Evolutionary conservation across 2,113 vertebrate genomes (phyloP).

Genomic region (Hypocryptadius cinnamomeus): DNA sequence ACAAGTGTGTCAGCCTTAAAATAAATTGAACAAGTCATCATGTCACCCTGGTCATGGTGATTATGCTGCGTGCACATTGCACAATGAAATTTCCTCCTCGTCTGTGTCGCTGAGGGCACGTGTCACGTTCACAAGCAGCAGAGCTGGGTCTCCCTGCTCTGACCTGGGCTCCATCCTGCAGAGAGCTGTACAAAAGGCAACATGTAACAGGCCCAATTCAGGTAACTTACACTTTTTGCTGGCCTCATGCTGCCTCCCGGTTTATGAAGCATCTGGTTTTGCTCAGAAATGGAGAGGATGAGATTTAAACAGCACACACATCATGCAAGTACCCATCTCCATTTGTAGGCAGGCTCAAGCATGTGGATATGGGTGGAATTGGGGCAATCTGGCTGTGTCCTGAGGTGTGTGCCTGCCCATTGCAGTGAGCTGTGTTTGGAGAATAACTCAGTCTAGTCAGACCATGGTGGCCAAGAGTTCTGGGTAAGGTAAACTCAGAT

Average conservation of each 20-base stretch:
- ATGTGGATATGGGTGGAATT: background rate
- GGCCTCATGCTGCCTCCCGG: background rate
- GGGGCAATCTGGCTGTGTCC: background rate
- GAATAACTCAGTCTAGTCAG: background rate
- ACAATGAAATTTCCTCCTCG: background rate
- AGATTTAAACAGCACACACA: background rate
- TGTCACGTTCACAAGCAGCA: background rate
- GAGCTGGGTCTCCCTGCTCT: background rate
- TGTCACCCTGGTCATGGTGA: background rate
- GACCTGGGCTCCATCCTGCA: background rate
- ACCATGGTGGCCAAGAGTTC: background rate
- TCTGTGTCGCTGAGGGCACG: background rate
- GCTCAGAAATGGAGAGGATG: background rate
- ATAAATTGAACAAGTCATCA: background rate
- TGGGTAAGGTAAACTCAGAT: background rate
- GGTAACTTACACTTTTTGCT: background rate
- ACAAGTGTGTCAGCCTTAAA: background rate
- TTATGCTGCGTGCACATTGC: background rate
- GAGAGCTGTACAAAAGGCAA: background rate
- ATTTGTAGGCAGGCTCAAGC: background rate
- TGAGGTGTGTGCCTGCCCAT: background rate
- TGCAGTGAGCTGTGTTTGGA: background rate
- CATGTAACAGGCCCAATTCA: accelerated
- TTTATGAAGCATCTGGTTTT: background rate
- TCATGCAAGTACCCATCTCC: background rate